Percentiles rank a stretch among this genome's conserved stretches.
These are phyloP conservation scores for Tromatobia lineatoria DNA, from an alignment of 2,888 invertebrate genomes.

Conservation along the genomic window DNA sequence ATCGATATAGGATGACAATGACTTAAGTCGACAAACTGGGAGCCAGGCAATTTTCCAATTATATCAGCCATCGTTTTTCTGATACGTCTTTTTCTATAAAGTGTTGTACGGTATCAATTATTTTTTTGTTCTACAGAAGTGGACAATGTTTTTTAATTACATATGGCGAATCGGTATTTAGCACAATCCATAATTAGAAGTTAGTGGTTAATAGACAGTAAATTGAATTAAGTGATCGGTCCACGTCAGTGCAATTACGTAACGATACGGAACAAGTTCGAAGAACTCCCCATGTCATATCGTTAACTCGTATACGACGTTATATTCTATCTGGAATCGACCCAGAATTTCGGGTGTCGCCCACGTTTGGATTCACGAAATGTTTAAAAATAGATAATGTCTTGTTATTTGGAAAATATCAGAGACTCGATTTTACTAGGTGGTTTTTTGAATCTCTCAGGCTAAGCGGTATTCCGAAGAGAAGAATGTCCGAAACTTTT, in stretches of 20 bases:
- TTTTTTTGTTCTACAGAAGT: background rate
- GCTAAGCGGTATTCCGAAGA: background rate
- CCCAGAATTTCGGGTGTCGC: constrained; percentile 40
- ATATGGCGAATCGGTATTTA: background rate
- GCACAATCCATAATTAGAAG: constrained; percentile 17
- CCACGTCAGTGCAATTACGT: constrained; percentile 16
- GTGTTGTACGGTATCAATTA: too few relatives aligned
- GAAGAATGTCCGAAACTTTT: background rate
- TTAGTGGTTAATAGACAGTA: background rate
- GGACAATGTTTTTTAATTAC: constrained; percentile 3
- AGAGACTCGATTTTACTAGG: background rate
- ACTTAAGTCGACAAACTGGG: background rate
- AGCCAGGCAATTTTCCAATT: constrained; percentile 49
- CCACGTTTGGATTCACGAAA: constrained; percentile 44
- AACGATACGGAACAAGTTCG: constrained; percentile 15
- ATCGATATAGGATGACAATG: constrained; percentile 24
- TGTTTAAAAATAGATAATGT: constrained; percentile 45
- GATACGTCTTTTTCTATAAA: background rate
- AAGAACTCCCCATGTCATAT: constrained; percentile 1
- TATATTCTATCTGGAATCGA: constrained; percentile 27
- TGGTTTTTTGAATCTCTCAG: background rate
- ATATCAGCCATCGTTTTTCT: constrained; percentile 23
- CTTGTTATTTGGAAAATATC: constrained; percentile 23
- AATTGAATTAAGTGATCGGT: constrained; percentile 28
- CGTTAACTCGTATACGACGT: constrained; percentile 2